Evolutionary conservation across 2,888 invertebrate genomes (phyloP).

Genomic region (Danaus chrysippus): DNA sequence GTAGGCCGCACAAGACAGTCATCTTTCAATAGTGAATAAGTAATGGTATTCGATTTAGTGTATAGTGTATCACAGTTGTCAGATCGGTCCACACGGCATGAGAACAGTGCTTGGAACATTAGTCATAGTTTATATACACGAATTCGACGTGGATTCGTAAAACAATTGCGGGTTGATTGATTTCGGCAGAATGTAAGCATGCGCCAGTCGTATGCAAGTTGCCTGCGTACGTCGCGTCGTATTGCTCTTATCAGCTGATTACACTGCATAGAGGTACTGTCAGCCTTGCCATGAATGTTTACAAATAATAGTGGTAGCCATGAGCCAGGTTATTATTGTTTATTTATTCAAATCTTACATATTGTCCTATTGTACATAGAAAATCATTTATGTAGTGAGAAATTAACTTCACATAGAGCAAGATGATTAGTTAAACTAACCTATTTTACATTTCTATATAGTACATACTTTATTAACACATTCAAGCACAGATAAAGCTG

Average conservation of each 20-base stretch:
- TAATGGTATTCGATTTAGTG: slow-evolving; percentile 72
- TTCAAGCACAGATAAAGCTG: too few relatives aligned
- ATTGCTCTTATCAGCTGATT: slow-evolving; percentile 73
- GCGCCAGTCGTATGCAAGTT: slow-evolving; percentile 55
- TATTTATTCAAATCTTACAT: slow-evolving; percentile 3
- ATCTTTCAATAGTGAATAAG: slow-evolving; percentile 70
- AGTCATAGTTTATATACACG: slow-evolving; percentile 32
- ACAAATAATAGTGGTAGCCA: slow-evolving; percentile 41
- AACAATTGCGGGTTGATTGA: slow-evolving; percentile 52
- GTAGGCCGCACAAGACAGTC: slow-evolving; percentile 70
- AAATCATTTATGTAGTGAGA: too few relatives aligned
- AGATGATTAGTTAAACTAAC: too few relatives aligned
- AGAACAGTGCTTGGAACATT: slow-evolving; percentile 22
- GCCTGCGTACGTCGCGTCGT: slow-evolving; percentile 45
- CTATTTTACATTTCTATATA: too few relatives aligned
- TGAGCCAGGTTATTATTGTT: slow-evolving; percentile 20
- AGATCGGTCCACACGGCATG: slow-evolving; percentile 32
- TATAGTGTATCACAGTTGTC: slow-evolving; percentile 64
- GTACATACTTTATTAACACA: too few relatives aligned
- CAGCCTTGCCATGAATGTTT: slow-evolving; percentile 49
- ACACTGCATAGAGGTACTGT: slow-evolving; percentile 51
- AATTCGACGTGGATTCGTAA: slow-evolving; percentile 28
- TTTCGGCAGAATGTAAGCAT: slow-evolving; percentile 64
- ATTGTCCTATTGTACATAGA: background rate
- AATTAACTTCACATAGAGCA: too few relatives aligned